phyloP scores from a whole-genome alignment of 2,888 invertebrate genomes.

The Ectemnius cavifrons region DNA sequence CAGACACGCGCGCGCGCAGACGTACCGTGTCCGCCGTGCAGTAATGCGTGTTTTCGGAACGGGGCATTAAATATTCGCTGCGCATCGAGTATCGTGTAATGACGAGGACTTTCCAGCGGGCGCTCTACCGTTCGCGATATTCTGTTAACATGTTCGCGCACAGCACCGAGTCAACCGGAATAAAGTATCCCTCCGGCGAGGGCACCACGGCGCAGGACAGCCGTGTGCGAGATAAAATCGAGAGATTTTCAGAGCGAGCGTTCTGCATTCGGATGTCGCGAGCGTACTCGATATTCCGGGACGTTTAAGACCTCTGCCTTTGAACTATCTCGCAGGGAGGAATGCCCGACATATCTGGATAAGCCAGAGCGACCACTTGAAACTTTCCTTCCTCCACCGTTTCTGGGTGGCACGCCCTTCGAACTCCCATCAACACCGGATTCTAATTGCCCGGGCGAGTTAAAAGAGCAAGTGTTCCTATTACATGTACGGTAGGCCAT shows the following conservation, averaged over 20 bases:
- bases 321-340: too few relatives aligned
- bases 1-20: neutral
- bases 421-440: too few relatives aligned
- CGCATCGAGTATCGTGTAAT: constrained; percentile 46
- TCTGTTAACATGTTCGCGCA: constrained; percentile 32
- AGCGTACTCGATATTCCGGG: neutral
- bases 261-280: constrained; percentile 17
- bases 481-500: too few relatives aligned
- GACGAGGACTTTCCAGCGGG: constrained; percentile 30
- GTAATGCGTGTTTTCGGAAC: constrained; percentile 37
- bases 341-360: too few relatives aligned
- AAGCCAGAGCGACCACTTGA: too few relatives aligned
- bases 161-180: constrained; percentile 17
- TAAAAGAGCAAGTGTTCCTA: too few relatives aligned
- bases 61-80: constrained; percentile 48
- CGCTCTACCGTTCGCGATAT: constrained; percentile 30
- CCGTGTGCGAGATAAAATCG: neutral
- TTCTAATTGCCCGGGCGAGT: too few relatives aligned
- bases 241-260: constrained; percentile 11
- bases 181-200: constrained; percentile 14
- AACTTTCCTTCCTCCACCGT: too few relatives aligned
- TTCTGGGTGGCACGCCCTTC: too few relatives aligned
- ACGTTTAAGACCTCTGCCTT: neutral
- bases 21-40: constrained; percentile 12
- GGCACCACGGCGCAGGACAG: neutral